These are phyloP conservation scores for Thera obeliscata DNA, from an alignment of 2,888 invertebrate species.

Conservation along the genomic window DNA sequence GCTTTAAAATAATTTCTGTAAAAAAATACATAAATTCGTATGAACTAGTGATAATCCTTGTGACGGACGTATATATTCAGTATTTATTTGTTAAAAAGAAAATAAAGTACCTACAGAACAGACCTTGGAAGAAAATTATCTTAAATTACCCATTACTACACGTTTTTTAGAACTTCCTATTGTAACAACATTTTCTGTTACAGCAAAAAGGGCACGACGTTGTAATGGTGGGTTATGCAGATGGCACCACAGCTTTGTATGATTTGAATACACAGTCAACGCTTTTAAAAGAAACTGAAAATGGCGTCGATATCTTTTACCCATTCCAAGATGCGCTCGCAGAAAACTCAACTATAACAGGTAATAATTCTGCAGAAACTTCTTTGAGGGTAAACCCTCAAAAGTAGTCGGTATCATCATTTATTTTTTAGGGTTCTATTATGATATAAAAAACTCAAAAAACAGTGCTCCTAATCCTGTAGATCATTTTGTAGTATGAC, in stretches of 20 bases:
- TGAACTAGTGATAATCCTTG: too few relatives aligned
- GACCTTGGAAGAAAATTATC: too few relatives aligned
- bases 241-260: constrained; percentile 87
- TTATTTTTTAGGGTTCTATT: neutral
- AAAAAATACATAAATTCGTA: too few relatives aligned
- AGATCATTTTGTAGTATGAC: too few relatives aligned
- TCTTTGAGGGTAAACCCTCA: neutral
- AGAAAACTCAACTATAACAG: constrained; percentile 84
- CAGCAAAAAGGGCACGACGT: constrained; percentile 81
- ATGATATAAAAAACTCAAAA: neutral
- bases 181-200: constrained; percentile 43
- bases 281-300: constrained; percentile 68
- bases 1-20: too few relatives aligned
- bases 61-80: too few relatives aligned
- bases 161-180: too few relatives aligned
- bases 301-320: constrained; percentile 73
- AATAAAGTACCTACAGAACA: too few relatives aligned
- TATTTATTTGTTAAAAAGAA: too few relatives aligned
- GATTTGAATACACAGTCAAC: constrained; percentile 82
- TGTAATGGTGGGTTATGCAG: constrained; percentile 87
- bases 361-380: constrained; percentile 59
- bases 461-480: too few relatives aligned
- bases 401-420: too few relatives aligned
- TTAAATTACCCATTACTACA: too few relatives aligned
- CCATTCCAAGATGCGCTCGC: constrained; percentile 85